These are phyloP conservation scores for Mirounga angustirostris DNA, from an alignment of 2,113 vertebrate genomes.

Conservation along the genomic window DNA sequence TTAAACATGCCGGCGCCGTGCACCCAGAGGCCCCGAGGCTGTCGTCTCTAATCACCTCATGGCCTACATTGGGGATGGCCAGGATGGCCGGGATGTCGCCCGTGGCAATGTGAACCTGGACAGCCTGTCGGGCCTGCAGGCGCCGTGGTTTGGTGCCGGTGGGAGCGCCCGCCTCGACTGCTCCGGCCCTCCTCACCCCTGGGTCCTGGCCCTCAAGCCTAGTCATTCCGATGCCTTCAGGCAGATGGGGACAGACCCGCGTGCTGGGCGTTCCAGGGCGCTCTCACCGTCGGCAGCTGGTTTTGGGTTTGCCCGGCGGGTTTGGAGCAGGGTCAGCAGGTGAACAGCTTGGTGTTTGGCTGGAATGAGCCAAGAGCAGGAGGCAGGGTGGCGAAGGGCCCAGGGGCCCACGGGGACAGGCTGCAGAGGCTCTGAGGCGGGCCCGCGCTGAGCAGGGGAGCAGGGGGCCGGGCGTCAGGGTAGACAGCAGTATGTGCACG, in stretches of 20 bases:
- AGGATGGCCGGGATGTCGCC: background rate
- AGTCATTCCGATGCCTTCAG: background rate
- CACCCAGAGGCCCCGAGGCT: background rate
- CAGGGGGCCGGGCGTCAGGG: background rate
- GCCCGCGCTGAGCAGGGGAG: background rate
- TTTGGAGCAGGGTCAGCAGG: background rate
- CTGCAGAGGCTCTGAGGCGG: background rate
- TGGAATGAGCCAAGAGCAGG: background rate
- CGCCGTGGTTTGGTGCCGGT: accelerated
- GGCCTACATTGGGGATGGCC: background rate
- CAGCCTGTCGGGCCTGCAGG: background rate
- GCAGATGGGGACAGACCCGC: background rate
- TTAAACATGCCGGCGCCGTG: background rate
- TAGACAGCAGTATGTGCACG: background rate
- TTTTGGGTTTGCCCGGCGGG: background rate
- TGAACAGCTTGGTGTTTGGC: background rate
- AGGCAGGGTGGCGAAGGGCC: background rate
- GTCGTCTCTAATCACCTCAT: background rate
- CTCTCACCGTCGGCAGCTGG: background rate
- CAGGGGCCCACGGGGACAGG: background rate
- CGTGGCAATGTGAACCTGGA: background rate
- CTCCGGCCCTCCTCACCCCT: background rate
- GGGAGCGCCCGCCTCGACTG: background rate
- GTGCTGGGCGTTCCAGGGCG: accelerated
- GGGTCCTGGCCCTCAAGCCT: background rate